Base-by-base conservation (phyloP, 2,113 vertebrate species). In the Myotis yumanensis region DNA sequence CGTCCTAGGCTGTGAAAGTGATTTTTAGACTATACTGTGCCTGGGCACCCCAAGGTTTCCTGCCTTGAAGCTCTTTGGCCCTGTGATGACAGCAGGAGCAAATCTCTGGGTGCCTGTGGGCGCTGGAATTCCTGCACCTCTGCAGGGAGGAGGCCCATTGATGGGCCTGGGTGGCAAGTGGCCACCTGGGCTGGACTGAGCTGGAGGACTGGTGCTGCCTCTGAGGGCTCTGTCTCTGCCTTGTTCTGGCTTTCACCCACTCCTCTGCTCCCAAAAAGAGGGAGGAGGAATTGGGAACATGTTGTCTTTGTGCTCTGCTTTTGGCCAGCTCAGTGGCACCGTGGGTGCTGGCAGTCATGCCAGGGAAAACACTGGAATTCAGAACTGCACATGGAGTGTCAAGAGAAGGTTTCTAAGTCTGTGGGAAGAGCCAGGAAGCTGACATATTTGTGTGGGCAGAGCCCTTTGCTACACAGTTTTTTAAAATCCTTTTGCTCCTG, bases 251-350 rank as follows among this genome's bases (percentile, higher is more conserved):
- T 52, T 43, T 75, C 3, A 0, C 64, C 64, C 68, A 32, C 66
- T 46, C 15, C 52, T 51, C 30, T 59, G 77, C 43, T 80, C 81
- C n/a, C 40, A 0, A 25, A 32, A 32, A 57, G 72, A n/a, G 43
- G 68, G 1, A 35, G 32, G 10, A 20, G 73, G 62, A 37, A 18
- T 18, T 25, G 54, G 43, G 73, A 48, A 91, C 83, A 93, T 2
- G 64, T 3, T 84, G 75, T 94, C 90, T 88, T 17, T 66, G 3
- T 77, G 25, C 72, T 77, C 18, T 28, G 46, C 73, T 89, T 18
- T 51, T 11, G 40, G 75, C 87, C 69, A 37, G 66, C 69, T 68
- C 87, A 25, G 51, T 66, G 54, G 52, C 64, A 20, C 68, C 9
- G 28, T 80, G 86, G 72, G 77, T 22, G 3, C 48, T 28, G 51